A percentile compares a stretch with the other conserved stretches of the same genome.
phyloP scores from a whole-genome alignment of 2,113 vertebrate species.

The Acanthochromis polyacanthus region DNA sequence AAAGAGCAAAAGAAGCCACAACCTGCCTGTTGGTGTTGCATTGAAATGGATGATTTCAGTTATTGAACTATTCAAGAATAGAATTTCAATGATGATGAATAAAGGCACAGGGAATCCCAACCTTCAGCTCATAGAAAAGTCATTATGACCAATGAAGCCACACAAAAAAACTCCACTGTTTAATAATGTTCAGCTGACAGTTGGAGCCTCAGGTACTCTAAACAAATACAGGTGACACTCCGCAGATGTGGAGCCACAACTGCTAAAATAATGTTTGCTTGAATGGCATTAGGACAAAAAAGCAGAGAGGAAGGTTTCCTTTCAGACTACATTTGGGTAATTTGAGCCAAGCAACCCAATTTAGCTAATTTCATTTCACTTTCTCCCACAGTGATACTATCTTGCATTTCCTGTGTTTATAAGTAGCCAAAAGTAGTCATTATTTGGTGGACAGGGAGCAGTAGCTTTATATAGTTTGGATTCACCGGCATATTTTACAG shows the following conservation, averaged over 20 bases:
- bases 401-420: constrained; percentile 75
- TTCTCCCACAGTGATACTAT: constrained; percentile 75
- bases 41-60: constrained; percentile 1
- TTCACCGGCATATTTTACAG: constrained; percentile 27
- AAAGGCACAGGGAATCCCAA: not conserved
- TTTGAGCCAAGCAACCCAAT: constrained; percentile 77
- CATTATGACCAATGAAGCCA: constrained; percentile 9
- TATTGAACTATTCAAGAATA: not conserved
- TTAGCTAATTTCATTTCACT: constrained; percentile 80
- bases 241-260: constrained; percentile 17
- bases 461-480: constrained; percentile 6
- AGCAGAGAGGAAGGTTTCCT: constrained; percentile 48
- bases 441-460: constrained; percentile 14
- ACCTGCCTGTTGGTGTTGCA: not conserved
- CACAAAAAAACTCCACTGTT: not conserved
- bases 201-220: constrained; percentile 50
- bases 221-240: constrained; percentile 55
- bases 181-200: constrained; percentile 21
- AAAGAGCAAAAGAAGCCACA: constrained; percentile 15
- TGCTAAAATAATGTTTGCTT: not conserved
- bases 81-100: not conserved
- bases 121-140: not conserved
- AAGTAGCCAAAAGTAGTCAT: constrained; percentile 49
- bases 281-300: constrained; percentile 21
- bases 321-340: constrained; percentile 60